Evolutionary conservation across 2,888 invertebrate species (phyloP), one percentile per base, ranked within the genome.

Genomic region (Lasioglossum zephyrum): DNA sequence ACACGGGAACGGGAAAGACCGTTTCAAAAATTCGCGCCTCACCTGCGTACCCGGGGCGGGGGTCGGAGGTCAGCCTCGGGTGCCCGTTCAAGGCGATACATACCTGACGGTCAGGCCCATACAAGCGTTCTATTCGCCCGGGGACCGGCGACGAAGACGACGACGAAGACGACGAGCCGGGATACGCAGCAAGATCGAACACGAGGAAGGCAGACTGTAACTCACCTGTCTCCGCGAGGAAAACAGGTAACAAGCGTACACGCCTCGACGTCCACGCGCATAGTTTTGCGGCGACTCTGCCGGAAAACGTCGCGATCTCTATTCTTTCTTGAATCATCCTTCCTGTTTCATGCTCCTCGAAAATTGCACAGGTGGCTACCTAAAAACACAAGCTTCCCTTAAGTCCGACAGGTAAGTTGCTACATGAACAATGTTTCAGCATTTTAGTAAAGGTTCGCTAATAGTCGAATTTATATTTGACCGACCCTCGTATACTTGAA

Each of bases 1-100:
- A 53, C 89, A 89, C 90, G 89, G 79, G 83, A 77, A 85, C 81
- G 82, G 87, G 84, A 81, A 80, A 86, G 85, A 44, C 63, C 82
- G 82, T 89, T 92, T 92, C 80, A 93, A 93, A 93, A 93, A 92
- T 92, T 75, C 89, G 87, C 85, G 90, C 91, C 93, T 93, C 93
- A 93, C 93, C 93, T 93, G 93, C 92, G 92, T 92, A 82, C 73
- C 57, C 84, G 79, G 77, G 39, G 79, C 77, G 39, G 47, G 57
- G 93, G 91, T 93, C 93, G 90, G 79, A 90, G 93, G 93, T 93
- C 91, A 93, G 81, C 86, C 88, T 88, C 82, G 87, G 84, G 81
- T 81, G 87, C 88, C 84, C 84, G 89, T 90, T 85, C 90, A 82
- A 86, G 88, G 85, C 87, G 87, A 85, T 89, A 85, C 85, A 83